These are phyloP conservation scores for Laticauda laticaudata DNA, from an alignment of 2,113 vertebrate genomes.

Conservation along the genomic window DNA sequence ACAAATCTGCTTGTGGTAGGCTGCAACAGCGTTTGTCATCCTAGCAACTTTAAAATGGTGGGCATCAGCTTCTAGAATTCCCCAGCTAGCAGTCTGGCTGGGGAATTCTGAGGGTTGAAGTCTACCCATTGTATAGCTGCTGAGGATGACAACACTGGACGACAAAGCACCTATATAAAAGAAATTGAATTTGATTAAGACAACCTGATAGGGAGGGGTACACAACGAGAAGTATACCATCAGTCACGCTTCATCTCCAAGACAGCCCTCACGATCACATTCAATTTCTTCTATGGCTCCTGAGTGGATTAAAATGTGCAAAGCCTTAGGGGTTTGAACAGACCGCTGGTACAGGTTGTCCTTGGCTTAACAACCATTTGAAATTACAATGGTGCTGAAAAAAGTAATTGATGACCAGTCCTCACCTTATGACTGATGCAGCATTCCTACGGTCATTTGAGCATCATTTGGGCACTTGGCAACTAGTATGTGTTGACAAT, in stretches of 20 bases:
- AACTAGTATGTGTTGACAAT: not conserved
- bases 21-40: not conserved
- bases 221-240: not conserved
- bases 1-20: not conserved
- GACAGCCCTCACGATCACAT: not conserved
- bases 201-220: not conserved
- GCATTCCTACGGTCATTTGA: not conserved
- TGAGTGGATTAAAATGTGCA: not conserved
- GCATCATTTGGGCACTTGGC: not conserved
- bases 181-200: not conserved
- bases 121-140: not conserved
- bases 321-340: not conserved
- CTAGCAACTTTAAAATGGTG: not conserved
- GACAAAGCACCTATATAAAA: not conserved
- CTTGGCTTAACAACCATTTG: not conserved
- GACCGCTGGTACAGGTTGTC: not conserved
- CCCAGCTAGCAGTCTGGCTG: not conserved
- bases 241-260: not conserved
- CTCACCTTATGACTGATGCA: not conserved
- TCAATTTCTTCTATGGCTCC: not conserved
- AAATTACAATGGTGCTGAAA: not conserved
- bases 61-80: not conserved
- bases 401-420: not conserved
- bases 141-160: not conserved
- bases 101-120: not conserved